These are phyloP conservation scores for Neopipo cinnamomea DNA, from an alignment of 2,113 vertebrate species.

Conservation along the genomic window DNA sequence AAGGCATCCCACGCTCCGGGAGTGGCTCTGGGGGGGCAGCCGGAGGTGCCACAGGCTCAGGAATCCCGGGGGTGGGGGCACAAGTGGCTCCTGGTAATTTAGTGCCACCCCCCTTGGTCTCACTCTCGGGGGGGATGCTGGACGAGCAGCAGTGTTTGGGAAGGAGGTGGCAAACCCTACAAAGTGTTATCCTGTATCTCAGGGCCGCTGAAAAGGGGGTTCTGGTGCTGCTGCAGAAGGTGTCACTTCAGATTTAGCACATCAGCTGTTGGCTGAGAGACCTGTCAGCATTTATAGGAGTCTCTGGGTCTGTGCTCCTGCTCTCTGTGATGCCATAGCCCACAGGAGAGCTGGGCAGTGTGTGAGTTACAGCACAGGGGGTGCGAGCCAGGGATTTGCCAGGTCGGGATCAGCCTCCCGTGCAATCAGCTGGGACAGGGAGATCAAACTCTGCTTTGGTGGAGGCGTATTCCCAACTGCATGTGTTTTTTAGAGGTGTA, in stretches of 20 bases:
- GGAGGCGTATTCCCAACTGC: accelerated
- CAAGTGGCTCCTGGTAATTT: accelerated
- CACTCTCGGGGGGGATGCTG: not conserved
- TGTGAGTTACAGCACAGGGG: not conserved
- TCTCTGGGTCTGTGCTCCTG: not conserved
- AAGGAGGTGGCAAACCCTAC: not conserved
- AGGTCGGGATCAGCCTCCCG: not conserved
- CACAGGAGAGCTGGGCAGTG: not conserved
- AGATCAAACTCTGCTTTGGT: not conserved
- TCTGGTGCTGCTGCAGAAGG: not conserved
- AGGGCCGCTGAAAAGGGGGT: not conserved
- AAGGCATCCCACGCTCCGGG: accelerated
- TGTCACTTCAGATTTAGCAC: slow-evolving; percentile 7
- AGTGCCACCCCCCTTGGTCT: not conserved
- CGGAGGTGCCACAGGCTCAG: not conserved
- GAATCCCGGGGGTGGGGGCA: accelerated
- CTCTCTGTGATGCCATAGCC: not conserved
- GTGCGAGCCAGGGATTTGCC: not conserved
- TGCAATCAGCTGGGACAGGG: not conserved
- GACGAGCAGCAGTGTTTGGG: not conserved
- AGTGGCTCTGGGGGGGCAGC: not conserved
- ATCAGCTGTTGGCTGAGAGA: not conserved
- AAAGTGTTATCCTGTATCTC: not conserved
- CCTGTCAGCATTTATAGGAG: not conserved
- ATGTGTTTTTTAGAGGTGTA: accelerated